phyloP scores from a whole-genome alignment of 2,113 vertebrate species.

The Bos indicus region DNA sequence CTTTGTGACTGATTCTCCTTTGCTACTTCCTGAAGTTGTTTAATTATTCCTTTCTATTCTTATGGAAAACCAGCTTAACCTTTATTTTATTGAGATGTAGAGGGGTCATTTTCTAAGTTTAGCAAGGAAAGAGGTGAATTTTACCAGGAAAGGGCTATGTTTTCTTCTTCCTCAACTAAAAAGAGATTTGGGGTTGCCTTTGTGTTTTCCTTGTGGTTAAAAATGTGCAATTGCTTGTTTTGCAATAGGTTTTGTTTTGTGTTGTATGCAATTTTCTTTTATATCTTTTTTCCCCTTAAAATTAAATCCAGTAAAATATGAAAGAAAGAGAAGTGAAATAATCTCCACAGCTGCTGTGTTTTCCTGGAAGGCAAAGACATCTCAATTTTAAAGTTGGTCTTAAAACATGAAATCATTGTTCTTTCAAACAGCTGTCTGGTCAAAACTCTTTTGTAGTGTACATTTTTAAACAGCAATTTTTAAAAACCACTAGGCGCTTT shows the following conservation, averaged over 20 bases:
- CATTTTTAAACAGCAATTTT: conserved; percentile 55
- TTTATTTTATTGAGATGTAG: not conserved
- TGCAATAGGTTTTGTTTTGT: conserved; percentile 58
- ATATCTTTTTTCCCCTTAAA: conserved; percentile 53
- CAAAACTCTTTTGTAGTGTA: conserved; percentile 47
- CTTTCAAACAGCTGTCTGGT: conserved; percentile 50
- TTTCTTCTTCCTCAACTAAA: not conserved
- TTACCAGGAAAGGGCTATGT: not conserved
- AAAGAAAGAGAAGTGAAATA: conserved; percentile 53
- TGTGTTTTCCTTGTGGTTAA: conserved; percentile 47
- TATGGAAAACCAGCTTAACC: not conserved
- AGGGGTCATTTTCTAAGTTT: not conserved
- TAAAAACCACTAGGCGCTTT: conserved; percentile 37
- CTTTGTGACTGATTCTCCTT: not conserved
- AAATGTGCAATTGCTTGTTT: conserved; percentile 49
- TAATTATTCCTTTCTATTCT: not conserved
- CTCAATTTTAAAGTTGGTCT: conserved; percentile 62
- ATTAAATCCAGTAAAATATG: conserved; percentile 65
- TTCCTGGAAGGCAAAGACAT: conserved; percentile 69
- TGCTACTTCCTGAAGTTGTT: not conserved
- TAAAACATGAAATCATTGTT: conserved; percentile 53
- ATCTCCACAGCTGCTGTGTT: conserved; percentile 43
- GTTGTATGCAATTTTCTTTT: conserved; percentile 52
- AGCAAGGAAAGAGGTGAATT: not conserved
- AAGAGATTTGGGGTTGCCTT: not conserved